Conservation (phyloP, 1,140 invertebrate genomes). For the Dufourea novaeangliae region DNA sequence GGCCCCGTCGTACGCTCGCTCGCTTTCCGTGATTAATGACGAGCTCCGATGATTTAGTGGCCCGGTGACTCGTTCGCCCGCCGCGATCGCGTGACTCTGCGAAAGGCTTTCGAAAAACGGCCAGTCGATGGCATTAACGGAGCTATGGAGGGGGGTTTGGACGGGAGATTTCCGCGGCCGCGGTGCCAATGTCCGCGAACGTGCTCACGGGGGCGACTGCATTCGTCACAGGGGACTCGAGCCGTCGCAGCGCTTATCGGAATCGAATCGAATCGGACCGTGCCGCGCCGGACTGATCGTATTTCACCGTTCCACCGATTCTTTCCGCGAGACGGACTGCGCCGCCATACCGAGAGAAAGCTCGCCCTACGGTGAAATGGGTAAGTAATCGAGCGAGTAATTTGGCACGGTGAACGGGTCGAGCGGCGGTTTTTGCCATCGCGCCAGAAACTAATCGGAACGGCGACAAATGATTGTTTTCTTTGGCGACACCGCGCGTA, state of each 20-base stretch:
- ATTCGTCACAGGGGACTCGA: neutral
- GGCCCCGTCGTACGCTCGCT: conserved; percentile 43
- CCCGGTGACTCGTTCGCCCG: conserved; percentile 29
- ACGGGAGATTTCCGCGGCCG: neutral
- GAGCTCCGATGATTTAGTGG: conserved; percentile 61
- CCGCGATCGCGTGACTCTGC: conserved; percentile 56
- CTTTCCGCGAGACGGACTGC: neutral
- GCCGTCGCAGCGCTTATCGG: conserved; percentile 47
- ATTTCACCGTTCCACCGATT: conserved; percentile 32
- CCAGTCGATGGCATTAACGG: conserved; percentile 51
- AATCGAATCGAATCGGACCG: conserved; percentile 52
- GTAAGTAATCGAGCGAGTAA: conserved; percentile 39
- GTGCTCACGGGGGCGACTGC: neutral
- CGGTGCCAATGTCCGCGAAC: neutral
- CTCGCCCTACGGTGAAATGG: conserved; percentile 20
- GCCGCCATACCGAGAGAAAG: conserved; percentile 20
- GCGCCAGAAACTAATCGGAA: conserved; percentile 24
- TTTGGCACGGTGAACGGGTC: conserved; percentile 18
- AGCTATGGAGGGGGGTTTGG: neutral
- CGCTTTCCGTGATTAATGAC: conserved; percentile 61
- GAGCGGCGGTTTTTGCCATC: conserved; percentile 5
- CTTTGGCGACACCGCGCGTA: neutral
- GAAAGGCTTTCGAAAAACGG: conserved; percentile 47
- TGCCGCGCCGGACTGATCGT: conserved; percentile 4
- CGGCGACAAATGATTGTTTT: conserved; percentile 25